These are phyloP conservation scores for Dallia pectoralis DNA, from an alignment of 2,797 vertebrate genomes.

Conservation along the genomic window DNA sequence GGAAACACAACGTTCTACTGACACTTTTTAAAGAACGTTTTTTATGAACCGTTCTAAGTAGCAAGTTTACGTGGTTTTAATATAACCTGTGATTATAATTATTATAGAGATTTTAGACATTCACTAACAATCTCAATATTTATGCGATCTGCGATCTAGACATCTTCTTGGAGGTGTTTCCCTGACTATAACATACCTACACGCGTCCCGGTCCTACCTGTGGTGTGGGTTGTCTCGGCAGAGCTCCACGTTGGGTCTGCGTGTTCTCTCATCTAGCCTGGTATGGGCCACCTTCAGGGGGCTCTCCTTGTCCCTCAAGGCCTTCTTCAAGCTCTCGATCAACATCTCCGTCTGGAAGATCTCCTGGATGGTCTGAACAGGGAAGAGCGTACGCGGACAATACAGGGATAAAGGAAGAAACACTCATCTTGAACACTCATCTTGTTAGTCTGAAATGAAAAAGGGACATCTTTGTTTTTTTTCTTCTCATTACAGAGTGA, in stretches of 20 bases:
- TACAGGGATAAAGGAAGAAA: background rate
- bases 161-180: background rate
- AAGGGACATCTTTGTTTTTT: slow-evolving; percentile 11
- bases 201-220: slow-evolving; percentile 64
- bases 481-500: background rate
- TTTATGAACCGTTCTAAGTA: no score
- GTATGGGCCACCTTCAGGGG: slow-evolving; percentile 92
- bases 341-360: slow-evolving; percentile 89
- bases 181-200: background rate
- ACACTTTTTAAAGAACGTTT: no score
- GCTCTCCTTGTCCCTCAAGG: slow-evolving; percentile 83
- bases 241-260: slow-evolving; percentile 87
- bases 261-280: slow-evolving; percentile 84
- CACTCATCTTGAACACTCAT: slow-evolving; percentile 39
- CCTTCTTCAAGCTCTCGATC: slow-evolving; percentile 84
- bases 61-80: no score
- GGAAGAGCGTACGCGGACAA: background rate
- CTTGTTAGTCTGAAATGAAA: slow-evolving; percentile 27
- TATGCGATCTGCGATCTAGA: no score
- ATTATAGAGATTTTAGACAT: no score
- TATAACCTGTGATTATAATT: no score
- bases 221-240: slow-evolving; percentile 87
- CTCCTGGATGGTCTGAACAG: slow-evolving; percentile 85
- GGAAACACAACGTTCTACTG: no score
- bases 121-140: no score